A percentile compares a stretch with the other conserved stretches of the same genome.
Conservation (phyloP, 2,888 invertebrate species). For the Mesopsocus fuscifrons region DNA sequence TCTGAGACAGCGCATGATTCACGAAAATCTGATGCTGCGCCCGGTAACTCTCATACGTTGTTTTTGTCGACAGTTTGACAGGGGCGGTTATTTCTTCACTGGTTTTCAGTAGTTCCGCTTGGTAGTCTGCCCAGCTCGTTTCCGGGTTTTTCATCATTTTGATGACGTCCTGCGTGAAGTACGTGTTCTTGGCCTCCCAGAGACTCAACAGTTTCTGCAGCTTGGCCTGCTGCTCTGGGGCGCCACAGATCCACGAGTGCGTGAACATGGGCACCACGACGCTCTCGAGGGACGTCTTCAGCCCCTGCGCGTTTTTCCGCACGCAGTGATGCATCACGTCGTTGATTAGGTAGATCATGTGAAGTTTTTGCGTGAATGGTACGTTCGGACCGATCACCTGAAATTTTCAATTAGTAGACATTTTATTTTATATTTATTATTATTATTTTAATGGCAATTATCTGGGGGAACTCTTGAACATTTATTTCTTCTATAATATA, state of each 20-base stretch:
- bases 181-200: slow-evolving; percentile 93
- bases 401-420: slow-evolving; percentile 4
- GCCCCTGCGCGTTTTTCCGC: slow-evolving; percentile 83
- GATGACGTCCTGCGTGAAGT: slow-evolving; percentile 63
- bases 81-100: slow-evolving; percentile 60
- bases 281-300: slow-evolving; percentile 82
- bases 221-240: slow-evolving; percentile 76
- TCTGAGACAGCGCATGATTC: slow-evolving; percentile 74
- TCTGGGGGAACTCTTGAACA: too few relatives aligned
- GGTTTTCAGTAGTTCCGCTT: slow-evolving; percentile 63
- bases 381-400: background rate
- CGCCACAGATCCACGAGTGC: slow-evolving; percentile 61
- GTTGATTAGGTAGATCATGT: slow-evolving; percentile 96
- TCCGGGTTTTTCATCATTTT: slow-evolving; percentile 75
- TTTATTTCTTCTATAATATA: too few relatives aligned
- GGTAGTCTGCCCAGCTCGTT: slow-evolving; percentile 74
- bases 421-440: slow-evolving; percentile 6
- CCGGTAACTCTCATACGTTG: slow-evolving; percentile 72
- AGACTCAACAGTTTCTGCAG: slow-evolving; percentile 81
- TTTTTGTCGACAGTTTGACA: slow-evolving; percentile 59
- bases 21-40: slow-evolving; percentile 92
- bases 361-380: slow-evolving; percentile 79
- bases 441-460: too few relatives aligned
- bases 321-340: slow-evolving; percentile 96
- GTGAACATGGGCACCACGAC: slow-evolving; percentile 98